Base-by-base conservation (phyloP, 2,797 vertebrate species). In the Sparidentex hasta region DNA sequence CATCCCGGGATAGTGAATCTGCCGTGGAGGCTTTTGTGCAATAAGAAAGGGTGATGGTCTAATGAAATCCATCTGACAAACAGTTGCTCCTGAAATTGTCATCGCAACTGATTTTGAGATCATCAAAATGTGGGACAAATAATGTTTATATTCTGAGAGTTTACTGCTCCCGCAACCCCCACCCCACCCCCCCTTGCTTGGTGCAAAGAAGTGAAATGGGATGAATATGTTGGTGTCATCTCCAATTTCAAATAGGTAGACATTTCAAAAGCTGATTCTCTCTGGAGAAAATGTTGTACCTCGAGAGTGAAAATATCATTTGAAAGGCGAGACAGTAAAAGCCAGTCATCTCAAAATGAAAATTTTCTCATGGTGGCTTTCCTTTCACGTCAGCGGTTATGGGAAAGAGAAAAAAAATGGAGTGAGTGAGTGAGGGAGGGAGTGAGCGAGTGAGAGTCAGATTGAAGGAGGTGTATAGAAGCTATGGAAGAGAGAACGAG, bases 161-260 rank as follows among this genome's bases (percentile, higher is more conserved):
- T 76, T 82, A 63, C 74, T 29, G 83, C 79, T 75, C 65, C 71
- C 25, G 74, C 79, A 78, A 70, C 79, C 80, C 70, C 67, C n/a
- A n/a, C n/a, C 65, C 33, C 57, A 16, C 27, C 70, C n/a, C n/a
- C 33, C 67, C 68, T 80, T 68, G 75, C 75, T 56, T 71, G 76
- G 87, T 78, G 81, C 81, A 79, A 88, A 90, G 80, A 88, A 90
- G 85, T 79, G 88, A 91, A 94, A 94, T 80, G 82, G 83, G 85
- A 88, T 88, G 89, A 92, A 94, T 92, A 91, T 91, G 91, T 92
- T 92, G 90, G 80, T 94, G 92, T 95, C 93, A 92, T 92, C 87
- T 94, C 92, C 92, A 82, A 90, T 92, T 95, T 92, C 92, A 92
- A 94, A 93, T 86, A 92, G 92, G 84, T 89, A 93, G 90, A 93